Evolutionary conservation across 2,113 vertebrate species (phyloP).

Genomic region (Catharus bicknelli): DNA sequence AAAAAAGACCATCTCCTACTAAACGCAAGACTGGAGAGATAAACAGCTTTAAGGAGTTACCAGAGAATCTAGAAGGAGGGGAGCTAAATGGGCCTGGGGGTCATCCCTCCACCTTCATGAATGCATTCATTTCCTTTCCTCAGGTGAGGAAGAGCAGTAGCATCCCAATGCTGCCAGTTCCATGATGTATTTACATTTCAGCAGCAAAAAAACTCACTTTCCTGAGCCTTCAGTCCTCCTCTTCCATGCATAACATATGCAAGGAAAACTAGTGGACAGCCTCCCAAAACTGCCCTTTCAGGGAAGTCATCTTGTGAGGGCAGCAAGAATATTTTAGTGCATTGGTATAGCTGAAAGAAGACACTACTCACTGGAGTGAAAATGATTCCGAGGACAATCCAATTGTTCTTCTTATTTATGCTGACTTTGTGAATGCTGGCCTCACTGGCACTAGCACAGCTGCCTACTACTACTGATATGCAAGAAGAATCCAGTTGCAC

Average conservation of each 20-base stretch:
- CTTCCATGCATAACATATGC: fast-evolving
- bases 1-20: background rate
- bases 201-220: background rate
- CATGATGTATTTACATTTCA: fast-evolving
- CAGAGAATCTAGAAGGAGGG: background rate
- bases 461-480: background rate
- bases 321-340: background rate
- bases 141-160: background rate
- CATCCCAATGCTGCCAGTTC: background rate
- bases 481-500: background rate
- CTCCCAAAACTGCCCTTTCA: background rate
- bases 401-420: background rate
- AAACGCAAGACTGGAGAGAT: background rate
- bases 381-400: fast-evolving
- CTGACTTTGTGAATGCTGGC: background rate
- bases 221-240: background rate
- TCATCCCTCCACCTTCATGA: background rate
- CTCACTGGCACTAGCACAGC: background rate
- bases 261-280: background rate
- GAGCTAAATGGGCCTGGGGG: background rate
- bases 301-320: background rate
- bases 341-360: background rate
- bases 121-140: fast-evolving
- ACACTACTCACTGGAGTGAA: background rate
- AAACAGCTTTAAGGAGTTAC: background rate